Evolutionary conservation across 2,113 vertebrate genomes (phyloP).

Genomic region (Sander lucioperca): DNA sequence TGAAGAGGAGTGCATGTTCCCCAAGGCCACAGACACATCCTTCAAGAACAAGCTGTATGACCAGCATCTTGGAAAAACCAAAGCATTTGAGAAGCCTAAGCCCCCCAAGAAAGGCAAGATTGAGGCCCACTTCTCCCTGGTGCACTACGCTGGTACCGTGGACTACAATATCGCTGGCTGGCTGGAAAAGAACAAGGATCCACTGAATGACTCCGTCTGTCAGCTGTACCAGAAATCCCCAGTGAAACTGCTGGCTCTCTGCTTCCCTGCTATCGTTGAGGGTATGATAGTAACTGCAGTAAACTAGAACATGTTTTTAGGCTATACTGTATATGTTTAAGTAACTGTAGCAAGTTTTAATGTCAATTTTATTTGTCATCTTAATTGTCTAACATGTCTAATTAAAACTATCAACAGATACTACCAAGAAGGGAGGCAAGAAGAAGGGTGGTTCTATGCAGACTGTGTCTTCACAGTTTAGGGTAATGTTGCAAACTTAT

Average conservation of each 20-base stretch:
- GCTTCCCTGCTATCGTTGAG: conserved; percentile 63
- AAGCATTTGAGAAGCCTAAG: conserved; percentile 89
- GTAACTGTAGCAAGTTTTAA: background rate
- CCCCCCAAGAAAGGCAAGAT: conserved; percentile 79
- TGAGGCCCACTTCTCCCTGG: too few relatives aligned
- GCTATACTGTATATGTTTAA: background rate
- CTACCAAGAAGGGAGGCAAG: too few relatives aligned
- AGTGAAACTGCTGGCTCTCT: conserved; percentile 65
- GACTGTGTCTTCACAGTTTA: conserved; percentile 77
- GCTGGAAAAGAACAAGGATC: too few relatives aligned
- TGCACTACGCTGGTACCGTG: conserved; percentile 84
- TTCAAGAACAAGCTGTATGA: conserved; percentile 81
- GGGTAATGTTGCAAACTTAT: conserved; percentile 43
- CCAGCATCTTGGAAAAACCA: conserved; percentile 76
- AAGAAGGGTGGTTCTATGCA: too few relatives aligned
- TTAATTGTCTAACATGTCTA: too few relatives aligned
- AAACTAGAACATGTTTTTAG: too few relatives aligned
- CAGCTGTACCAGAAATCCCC: conserved; percentile 78
- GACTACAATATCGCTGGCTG: background rate
- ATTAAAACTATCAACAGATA: too few relatives aligned
- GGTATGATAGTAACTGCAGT: conserved; percentile 41
- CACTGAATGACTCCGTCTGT: conserved; percentile 79
- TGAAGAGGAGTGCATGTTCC: conserved; percentile 87
- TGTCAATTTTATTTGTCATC: background rate
- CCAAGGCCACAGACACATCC: conserved; percentile 78